Base-by-base conservation (phyloP, 1,140 invertebrate genomes). In the Arctopsyche grandis region DNA sequence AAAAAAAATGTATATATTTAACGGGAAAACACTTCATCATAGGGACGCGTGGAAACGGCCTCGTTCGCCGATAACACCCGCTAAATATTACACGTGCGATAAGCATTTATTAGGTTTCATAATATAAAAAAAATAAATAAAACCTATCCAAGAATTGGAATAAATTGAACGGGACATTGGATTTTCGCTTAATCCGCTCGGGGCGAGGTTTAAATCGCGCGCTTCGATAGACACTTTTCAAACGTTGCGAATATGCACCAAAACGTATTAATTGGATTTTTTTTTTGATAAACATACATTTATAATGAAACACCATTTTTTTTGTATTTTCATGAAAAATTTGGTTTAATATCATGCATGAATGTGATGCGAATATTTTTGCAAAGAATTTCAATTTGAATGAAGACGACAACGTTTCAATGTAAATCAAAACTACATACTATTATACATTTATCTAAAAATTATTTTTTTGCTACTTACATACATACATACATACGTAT, bases 21-120 rank as follows among this genome's bases (percentile, higher is more conserved):
- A 66, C 63, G 21, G 9, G 24, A 22, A 82, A 80, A 82, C 79
- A 79, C 81, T 80, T 78, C 78, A 76, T 82, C 79, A 70, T 38
- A 19, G 66, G 70, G 21, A 60, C 43, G 71, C 63, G 7, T 44
- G 24, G 77, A 76, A 52, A 76, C 44, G 56, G 74, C 24, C 22
- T 74, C 71, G 38, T 19, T 71, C 43, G 29, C 69, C 16, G 24
- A 38, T 43, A 14, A 38, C 66, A 43, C 14, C 29, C 38, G 69
- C 48, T 9, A 9, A 77, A 77, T 77, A 80, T 77, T 69, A 56
- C 44, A 56, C 52, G 78, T 48, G 77, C 66, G 29, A 69, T 16
- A 38, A n/a, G 52, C 1, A 56, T 16, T 16, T 4, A 56, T 16
- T 10, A 21, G 3, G 10, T 56, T 56, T 56, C 10, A 56, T 10